Evolutionary conservation across 1,140 invertebrate species (phyloP).

Genomic region (Drosophila carrolli): DNA sequence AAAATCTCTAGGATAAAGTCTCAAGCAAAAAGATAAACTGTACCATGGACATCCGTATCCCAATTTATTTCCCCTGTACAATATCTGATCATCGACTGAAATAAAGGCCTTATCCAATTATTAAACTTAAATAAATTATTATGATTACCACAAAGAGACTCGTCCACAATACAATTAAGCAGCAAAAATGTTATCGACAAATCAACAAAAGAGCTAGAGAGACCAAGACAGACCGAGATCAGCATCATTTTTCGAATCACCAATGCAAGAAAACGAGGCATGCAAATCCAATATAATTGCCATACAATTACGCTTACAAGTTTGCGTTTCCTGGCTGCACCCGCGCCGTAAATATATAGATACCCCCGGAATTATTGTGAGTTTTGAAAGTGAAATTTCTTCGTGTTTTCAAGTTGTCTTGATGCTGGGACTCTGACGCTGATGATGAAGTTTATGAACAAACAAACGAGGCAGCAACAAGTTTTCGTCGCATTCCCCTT

Average conservation of each 20-base stretch:
- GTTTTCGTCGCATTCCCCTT: slow-evolving; percentile 31
- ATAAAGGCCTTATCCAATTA: slow-evolving; percentile 36
- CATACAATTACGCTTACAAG: slow-evolving; percentile 41
- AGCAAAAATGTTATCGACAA: slow-evolving; percentile 68
- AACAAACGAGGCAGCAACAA: slow-evolving; percentile 50
- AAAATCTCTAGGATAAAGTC: neutral
- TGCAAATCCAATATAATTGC: slow-evolving; percentile 49
- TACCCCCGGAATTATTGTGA: slow-evolving; percentile 47
- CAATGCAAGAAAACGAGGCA: slow-evolving; percentile 22
- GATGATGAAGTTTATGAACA: slow-evolving; percentile 52
- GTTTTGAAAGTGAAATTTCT: slow-evolving; percentile 53
- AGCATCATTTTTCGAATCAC: slow-evolving; percentile 35
- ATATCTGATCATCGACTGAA: slow-evolving; percentile 2
- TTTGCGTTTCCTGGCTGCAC: slow-evolving; percentile 45
- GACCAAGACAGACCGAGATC: slow-evolving; percentile 8
- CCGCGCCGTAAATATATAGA: slow-evolving; percentile 42
- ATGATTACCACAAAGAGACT: slow-evolving; percentile 37
- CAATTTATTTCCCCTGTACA: neutral
- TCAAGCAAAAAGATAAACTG: neutral
- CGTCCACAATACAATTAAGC: slow-evolving; percentile 46
- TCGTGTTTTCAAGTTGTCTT: slow-evolving; percentile 22
- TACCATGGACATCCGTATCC: slow-evolving; percentile 8
- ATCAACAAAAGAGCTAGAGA: slow-evolving; percentile 51
- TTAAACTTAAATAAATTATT: slow-evolving; percentile 34
- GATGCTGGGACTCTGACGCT: slow-evolving; percentile 21